These are phyloP conservation scores for Cynoglossus semilaevis DNA, from an alignment of 2,113 vertebrate species.

Conservation along the genomic window DNA sequence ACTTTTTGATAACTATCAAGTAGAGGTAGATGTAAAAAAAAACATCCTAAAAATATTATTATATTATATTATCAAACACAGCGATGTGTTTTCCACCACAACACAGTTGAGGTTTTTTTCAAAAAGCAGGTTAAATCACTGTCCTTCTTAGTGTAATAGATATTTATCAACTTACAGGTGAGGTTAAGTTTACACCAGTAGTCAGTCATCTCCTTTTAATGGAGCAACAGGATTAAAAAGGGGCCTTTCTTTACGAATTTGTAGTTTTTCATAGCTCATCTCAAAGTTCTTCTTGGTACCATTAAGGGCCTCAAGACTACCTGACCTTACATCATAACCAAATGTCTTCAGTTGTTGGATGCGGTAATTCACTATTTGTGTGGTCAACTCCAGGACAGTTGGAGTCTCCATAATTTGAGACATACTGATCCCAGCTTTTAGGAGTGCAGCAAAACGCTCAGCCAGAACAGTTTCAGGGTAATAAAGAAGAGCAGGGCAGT, in stretches of 20 bases:
- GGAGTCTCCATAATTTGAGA: conserved; percentile 82
- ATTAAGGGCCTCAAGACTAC: conserved; percentile 78
- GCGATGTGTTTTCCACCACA: too few species aligned
- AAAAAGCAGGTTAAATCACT: too few species aligned
- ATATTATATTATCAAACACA: too few species aligned
- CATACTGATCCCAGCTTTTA: conserved; percentile 81
- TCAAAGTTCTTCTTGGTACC: conserved; percentile 96
- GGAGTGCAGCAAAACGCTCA: conserved; percentile 80
- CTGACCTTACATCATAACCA: conserved; percentile 78
- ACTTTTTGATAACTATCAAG: too few species aligned
- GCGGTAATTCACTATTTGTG: conserved; percentile 85
- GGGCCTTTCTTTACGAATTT: conserved; percentile 81
- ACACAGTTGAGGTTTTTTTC: too few species aligned
- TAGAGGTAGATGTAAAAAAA: too few species aligned
- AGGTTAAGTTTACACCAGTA: background rate
- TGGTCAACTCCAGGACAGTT: conserved; percentile 85
- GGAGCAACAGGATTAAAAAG: conserved; percentile 93
- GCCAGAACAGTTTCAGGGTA: conserved; percentile 80
- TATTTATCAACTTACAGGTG: too few species aligned
- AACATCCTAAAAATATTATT: too few species aligned
- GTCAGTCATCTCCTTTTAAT: conserved; percentile 74
- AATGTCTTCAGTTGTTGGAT: conserved; percentile 78
- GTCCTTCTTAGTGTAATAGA: too few species aligned
- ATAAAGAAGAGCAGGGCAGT: conserved; percentile 87
- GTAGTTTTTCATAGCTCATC: conserved; percentile 79